These are phyloP conservation scores for Onychomys leucogaster DNA, from an alignment of 2,797 vertebrate species.

Conservation along the genomic window DNA sequence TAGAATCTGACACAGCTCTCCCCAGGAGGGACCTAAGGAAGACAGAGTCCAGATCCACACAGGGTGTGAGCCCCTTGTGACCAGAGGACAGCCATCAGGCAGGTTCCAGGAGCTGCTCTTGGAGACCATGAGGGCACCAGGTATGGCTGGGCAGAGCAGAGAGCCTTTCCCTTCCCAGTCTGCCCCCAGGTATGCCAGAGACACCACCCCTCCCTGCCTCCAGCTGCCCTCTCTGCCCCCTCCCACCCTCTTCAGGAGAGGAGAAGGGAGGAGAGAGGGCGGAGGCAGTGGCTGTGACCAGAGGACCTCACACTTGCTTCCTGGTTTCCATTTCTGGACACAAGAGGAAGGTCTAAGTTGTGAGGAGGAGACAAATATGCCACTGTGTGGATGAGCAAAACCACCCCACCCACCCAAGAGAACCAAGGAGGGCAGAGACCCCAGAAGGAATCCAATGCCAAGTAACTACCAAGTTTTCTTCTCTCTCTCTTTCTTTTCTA, in stretches of 20 bases:
- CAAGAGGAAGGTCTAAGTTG: background rate
- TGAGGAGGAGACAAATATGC: slow-evolving; percentile 24
- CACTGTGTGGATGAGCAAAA: slow-evolving; percentile 27
- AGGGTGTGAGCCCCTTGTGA: background rate
- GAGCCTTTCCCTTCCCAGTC: background rate
- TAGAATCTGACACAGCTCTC: background rate
- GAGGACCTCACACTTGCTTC: background rate
- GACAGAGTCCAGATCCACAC: fast-evolving
- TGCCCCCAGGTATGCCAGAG: background rate
- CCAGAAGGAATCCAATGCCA: slow-evolving; percentile 62
- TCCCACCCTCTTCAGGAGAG: background rate
- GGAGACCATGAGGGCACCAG: background rate
- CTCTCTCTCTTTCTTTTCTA: slow-evolving; percentile 47
- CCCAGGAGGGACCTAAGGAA: background rate
- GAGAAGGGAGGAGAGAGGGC: background rate
- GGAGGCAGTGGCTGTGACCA: background rate
- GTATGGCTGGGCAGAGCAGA: background rate
- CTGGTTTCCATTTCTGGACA: slow-evolving; percentile 15
- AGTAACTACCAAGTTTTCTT: slow-evolving; percentile 73
- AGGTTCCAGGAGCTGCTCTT: background rate
- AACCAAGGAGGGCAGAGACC: background rate
- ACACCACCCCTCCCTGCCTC: background rate
- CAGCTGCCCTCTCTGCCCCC: background rate
- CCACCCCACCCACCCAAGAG: background rate
- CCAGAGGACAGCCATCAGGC: background rate